Evolutionary conservation across 1,140 invertebrate genomes (phyloP), one percentile per base, ranked within the genome.

Genomic region (Himalopsyche phryganea): DNA sequence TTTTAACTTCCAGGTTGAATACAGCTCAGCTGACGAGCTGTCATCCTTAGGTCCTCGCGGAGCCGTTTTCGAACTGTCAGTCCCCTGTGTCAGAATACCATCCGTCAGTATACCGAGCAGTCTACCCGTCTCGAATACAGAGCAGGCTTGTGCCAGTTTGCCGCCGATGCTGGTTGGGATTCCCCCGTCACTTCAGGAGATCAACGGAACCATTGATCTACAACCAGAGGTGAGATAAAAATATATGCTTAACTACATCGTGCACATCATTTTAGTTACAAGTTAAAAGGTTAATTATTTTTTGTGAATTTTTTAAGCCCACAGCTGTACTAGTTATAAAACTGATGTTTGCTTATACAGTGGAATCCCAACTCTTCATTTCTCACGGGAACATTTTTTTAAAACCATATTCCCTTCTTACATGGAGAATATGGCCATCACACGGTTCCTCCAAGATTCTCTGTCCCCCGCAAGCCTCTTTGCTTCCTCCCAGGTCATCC

Each of bases 81-180:
- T 32, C 32, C 48, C 53, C n/a, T 52, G 50, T 20, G 23, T 28
- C 23, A 18, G 50, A 14, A 19, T 52, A 20, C 50, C 50, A 11
- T 52, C 50, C 1, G 50, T 33, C 14, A 9, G 3, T 28, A 9
- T 28, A 28, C 23, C 23, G 23, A 52, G 50, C 23, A 19, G 23
- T 6, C n/a, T 50, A n/a, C 49, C 49, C 11, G 13, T 52, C 17
- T 23, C 15, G 6, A 36, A 52, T n/a, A 2, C 19, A 18, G 53
- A 56, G 35, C 47, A 60, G 18, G 41, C 54, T 28, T 63, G 57
- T 45, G 58, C 58, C n/a, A 63, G 61, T 48, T 46, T 63, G 13
- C 61, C 61, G n/a, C 61, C 61, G 0, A 40, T 59, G 35, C 33
- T 52, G 9, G 50, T 46, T 23, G 53, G 32, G 45, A 62, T 50